Base-by-base conservation (phyloP, 2,888 invertebrate genomes). In the Prosapia bicincta region DNA sequence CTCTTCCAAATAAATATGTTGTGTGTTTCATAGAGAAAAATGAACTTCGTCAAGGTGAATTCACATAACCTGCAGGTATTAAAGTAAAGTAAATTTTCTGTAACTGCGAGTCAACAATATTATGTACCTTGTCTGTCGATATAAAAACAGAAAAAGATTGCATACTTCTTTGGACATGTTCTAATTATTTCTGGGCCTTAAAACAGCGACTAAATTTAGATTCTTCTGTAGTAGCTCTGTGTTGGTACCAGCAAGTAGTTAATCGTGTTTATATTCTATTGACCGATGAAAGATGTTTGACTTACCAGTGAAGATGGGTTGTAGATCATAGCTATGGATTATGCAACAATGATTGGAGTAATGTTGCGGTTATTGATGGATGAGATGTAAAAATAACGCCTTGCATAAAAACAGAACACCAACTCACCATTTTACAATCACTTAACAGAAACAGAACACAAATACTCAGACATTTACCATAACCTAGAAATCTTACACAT, bases 101-200 rank as follows among this genome's bases (percentile, higher is more conserved):
- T 96, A 95, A 93, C 83, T 84, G 86, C n/a, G 94, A 94, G 83
- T 95, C 95, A 0, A 91, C 92, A 81, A 88, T 93, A 77, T 83
- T 93, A 66, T 86, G 89, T 24, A 82, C 92, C 72, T 86, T 86
- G 80, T 87, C 87, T 80, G 83, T 82, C 79, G 85, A 83, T 80
- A 85, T 87, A 78, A 80, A 79, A 65, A 82, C 83, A 43, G 83
- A 83, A 23, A 82, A 83, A 54, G 80, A 82, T 72, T 87, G 87
- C 74, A 84, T 94, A 38, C 88, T 92, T 81, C 85, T 98, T 6
- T 97, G 93, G 87, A 93, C 92, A 1, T 89, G 90, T 67, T 90
- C 90, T 69, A 98, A 98, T 85, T 96, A 95, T 83, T 93, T 95
- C 82, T 97, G 97, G 97, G 96, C 96, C 84, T 85, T 93, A 26